Percentiles rank a stretch among this genome's conserved stretches.
Conservation (phyloP, 1,140 invertebrate genomes). For the Heliconius melpomene region DNA sequence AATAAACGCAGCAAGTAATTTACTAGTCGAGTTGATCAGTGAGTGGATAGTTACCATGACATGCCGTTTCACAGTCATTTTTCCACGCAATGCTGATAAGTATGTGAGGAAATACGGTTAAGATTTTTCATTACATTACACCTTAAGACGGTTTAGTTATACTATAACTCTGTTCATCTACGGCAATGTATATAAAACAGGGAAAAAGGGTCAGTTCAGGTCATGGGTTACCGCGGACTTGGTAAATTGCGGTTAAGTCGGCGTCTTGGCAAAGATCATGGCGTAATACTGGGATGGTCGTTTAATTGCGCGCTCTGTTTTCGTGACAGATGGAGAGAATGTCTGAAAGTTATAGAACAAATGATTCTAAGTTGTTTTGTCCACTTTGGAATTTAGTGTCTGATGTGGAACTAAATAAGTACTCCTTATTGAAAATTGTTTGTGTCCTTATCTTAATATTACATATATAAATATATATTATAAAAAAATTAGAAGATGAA, state of each 20-base stretch:
- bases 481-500: too few species aligned
- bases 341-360: constrained; percentile 32
- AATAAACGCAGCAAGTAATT: constrained; percentile 44
- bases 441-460: constrained; percentile 4
- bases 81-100: constrained; percentile 40
- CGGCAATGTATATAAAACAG: constrained; percentile 39
- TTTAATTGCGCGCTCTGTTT: constrained; percentile 59
- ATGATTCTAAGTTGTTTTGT: not conserved
- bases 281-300: constrained; percentile 55
- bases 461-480: not conserved
- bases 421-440: not conserved
- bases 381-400: not conserved
- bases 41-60: constrained; percentile 56
- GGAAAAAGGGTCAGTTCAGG: constrained; percentile 43
- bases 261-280: constrained; percentile 50
- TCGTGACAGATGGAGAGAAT: constrained; percentile 46
- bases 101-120: constrained; percentile 26
- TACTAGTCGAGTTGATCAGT: constrained; percentile 50
- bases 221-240: constrained; percentile 42
- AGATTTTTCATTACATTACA: constrained; percentile 39
- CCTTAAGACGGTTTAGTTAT: not conserved
- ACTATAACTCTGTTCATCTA: not conserved
- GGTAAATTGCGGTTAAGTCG: constrained; percentile 40
- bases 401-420: not conserved
- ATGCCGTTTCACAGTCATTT: constrained; percentile 59